phyloP scores from a whole-genome alignment of 2,113 vertebrate species.

The Rutilus rutilus region DNA sequence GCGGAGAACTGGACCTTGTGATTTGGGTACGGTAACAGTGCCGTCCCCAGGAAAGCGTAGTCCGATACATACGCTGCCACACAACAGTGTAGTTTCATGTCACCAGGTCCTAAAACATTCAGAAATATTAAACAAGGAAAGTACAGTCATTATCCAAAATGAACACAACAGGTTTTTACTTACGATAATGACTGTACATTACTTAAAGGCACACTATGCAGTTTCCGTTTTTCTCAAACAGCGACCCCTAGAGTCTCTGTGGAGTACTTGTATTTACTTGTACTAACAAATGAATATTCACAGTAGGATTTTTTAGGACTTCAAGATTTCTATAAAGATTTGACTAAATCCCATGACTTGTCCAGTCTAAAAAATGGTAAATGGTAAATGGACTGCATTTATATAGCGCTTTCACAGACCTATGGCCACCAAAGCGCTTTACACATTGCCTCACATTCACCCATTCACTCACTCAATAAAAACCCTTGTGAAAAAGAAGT shows the following conservation, averaged over 20 bases:
- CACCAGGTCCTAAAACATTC: slow-evolving; percentile 74
- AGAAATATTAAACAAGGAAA: neutral
- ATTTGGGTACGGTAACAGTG: slow-evolving; percentile 78
- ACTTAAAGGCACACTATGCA: too few species aligned
- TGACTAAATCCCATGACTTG: neutral
- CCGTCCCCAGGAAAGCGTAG: slow-evolving; percentile 85
- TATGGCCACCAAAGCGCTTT: too few species aligned
- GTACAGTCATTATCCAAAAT: neutral
- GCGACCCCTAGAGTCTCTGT: too few species aligned
- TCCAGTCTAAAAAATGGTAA: neutral
- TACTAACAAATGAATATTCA: neutral
- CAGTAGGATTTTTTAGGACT: neutral
- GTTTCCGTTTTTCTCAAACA: too few species aligned
- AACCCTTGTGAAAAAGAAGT: neutral
- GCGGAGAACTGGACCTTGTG: slow-evolving; percentile 74
- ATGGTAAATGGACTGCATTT: too few species aligned
- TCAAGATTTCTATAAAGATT: neutral
- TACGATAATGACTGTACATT: neutral
- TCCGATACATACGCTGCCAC: slow-evolving; percentile 95
- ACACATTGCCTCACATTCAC: too few species aligned
- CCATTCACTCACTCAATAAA: too few species aligned
- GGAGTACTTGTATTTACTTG: too few species aligned
- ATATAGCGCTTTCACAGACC: too few species aligned
- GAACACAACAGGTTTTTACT: neutral
- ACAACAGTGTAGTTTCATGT: slow-evolving; percentile 95